Base-by-base conservation (phyloP, 1,140 invertebrate genomes). In the Panagrolaimus sp. region DNA sequence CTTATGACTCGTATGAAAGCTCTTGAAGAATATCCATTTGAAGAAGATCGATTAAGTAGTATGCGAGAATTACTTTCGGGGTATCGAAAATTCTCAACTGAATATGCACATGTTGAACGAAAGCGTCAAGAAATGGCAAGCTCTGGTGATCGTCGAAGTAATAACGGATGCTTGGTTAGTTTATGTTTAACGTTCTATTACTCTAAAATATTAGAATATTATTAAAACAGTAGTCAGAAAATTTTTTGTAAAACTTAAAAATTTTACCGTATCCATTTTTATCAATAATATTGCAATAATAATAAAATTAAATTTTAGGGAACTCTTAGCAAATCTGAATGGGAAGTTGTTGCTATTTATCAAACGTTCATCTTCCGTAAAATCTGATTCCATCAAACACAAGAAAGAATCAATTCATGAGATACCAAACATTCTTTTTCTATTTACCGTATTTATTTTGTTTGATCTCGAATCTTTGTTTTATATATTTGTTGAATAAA, bases 261-360 rank as follows among this genome's bases (percentile, higher is more conserved):
- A 38, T 4, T 4, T 38, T 38, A 38, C 31, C 31, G 31, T 38
- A 38, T 38, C 7, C 7, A 38, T 38, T 38, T 38, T 7, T 7
- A 38, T 38, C 2, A 38, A 4, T 2, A 38, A 38, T 38, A 4
- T 38, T 38, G 2, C 31, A 38, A 38, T 7, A 38, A 38, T 38
- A 38, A 38, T 38, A 38, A 38, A 38, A 38, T 75, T 61, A 71
- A n/a, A 65, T 80, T 84, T 42, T 74, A 86, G 85, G 87, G 86
- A 8, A 96, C 93, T 14, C 86, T 97, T 66, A 92, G 91, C 11
- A 87, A 88, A 77, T 88, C 89, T 16, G 93, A 97, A 85, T 97
- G 93, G 94, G 92, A 96, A 86, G 92, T 90, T 66, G 88, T 89
- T 69, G 90, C 91, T 91, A 86, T 90, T 88, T 87, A 82, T 66